Conservation (phyloP, 2,888 invertebrate genomes). For the Dermolepida albohirtum region DNA sequence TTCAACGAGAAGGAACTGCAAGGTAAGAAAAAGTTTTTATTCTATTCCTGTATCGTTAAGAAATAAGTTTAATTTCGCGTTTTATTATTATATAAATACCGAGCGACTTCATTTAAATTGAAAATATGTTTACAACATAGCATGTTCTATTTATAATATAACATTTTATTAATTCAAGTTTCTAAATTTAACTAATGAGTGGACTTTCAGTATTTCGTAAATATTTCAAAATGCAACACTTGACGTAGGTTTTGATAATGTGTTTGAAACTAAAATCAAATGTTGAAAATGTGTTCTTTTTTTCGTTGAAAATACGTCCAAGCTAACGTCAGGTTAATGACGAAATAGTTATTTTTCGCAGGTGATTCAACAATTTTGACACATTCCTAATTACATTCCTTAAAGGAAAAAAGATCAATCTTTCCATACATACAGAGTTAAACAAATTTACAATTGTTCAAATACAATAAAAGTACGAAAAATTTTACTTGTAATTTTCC, state of each 20-base stretch:
- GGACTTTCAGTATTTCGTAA: constrained; percentile 12
- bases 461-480: too few species aligned
- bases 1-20: constrained; percentile 64
- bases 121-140: constrained; percentile 12
- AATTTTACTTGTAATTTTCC: too few species aligned
- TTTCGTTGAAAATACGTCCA: too few species aligned
- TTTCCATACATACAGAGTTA: too few species aligned
- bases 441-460: too few species aligned
- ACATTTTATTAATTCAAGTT: constrained; percentile 38
- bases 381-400: too few species aligned
- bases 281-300: too few species aligned
- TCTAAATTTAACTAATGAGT: constrained; percentile 40
- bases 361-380: too few species aligned
- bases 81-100: constrained; percentile 5
- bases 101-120: constrained; percentile 1
- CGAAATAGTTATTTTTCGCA: too few species aligned
- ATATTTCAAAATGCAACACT: background rate
- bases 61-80: background rate
- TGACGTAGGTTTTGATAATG: background rate
- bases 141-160: constrained; percentile 37
- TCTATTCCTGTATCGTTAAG: background rate
- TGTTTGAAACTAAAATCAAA: too few species aligned
- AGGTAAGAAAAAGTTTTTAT: constrained; percentile 56
- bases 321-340: too few species aligned
- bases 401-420: too few species aligned